Percentiles rank a stretch among this genome's conserved stretches.
Evolutionary conservation across 1,140 invertebrate species (phyloP).

Genomic region (Lethocerus indicus): DNA sequence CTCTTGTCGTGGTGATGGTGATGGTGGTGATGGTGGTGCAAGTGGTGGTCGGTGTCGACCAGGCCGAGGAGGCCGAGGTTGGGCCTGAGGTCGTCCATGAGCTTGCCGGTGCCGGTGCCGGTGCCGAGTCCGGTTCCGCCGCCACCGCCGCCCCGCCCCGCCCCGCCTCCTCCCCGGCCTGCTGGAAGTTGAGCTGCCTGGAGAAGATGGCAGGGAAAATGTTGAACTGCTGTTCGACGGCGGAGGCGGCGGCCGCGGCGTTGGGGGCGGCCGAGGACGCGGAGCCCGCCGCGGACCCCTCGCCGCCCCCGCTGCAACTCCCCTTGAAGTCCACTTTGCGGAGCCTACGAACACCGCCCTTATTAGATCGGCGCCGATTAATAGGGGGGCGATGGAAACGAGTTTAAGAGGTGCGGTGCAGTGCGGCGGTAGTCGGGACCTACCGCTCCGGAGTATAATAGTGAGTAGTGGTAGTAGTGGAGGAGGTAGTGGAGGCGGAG

Average conservation of each 20-base stretch:
- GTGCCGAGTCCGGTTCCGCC: slow-evolving; percentile 1
- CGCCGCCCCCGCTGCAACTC: too few species aligned
- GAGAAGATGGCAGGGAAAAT: slow-evolving; percentile 79
- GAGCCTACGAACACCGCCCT: too few species aligned
- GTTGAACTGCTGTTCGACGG: slow-evolving; percentile 60
- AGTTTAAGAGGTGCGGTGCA: too few species aligned
- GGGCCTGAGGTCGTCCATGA: slow-evolving; percentile 69
- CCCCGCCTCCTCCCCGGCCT: slow-evolving; percentile 9
- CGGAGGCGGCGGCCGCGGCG: slow-evolving; percentile 7
- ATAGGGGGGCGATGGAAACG: too few species aligned
- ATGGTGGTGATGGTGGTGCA: slow-evolving; percentile 42
- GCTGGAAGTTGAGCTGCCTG: slow-evolving; percentile 57
- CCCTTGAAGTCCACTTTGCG: slow-evolving; percentile 14
- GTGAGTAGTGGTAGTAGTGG: background rate
- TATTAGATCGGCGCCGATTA: too few species aligned
- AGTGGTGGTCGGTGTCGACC: slow-evolving; percentile 52
- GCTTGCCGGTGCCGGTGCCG: slow-evolving; percentile 25
- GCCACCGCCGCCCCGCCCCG: slow-evolving; percentile 3
- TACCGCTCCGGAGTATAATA: background rate
- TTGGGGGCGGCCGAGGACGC: background rate
- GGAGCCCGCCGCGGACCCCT: background rate
- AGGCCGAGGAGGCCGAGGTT: slow-evolving; percentile 62
- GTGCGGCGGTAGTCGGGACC: too few species aligned
- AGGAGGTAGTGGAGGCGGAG: background rate
- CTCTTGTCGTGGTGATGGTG: slow-evolving; percentile 27